Evolutionary conservation across 1,140 invertebrate genomes (phyloP).

Genomic region (Saccostrea cuccullata): DNA sequence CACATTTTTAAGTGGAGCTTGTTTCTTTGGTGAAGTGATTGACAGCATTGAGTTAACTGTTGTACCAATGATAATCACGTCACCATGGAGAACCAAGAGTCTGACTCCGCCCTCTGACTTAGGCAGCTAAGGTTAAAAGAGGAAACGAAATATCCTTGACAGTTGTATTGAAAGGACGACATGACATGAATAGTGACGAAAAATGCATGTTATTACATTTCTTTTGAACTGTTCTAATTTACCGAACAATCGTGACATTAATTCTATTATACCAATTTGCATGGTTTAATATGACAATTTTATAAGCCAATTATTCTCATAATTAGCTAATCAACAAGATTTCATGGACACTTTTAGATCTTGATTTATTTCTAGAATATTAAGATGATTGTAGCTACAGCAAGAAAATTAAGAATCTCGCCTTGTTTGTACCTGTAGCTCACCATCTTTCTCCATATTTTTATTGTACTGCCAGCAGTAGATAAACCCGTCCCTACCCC

Average conservation of each 20-base stretch:
- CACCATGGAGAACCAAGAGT: conserved; percentile 60
- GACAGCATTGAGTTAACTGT: conserved; percentile 73
- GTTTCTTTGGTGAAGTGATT: conserved; percentile 45
- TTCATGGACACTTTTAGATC: no score
- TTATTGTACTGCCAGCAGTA: conserved; percentile 69
- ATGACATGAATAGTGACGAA: not conserved
- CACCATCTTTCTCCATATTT: conserved; percentile 68
- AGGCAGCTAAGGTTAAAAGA: conserved; percentile 62
- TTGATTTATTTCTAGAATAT: no score
- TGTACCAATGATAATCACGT: conserved; percentile 68
- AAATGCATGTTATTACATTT: not conserved
- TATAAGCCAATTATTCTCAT: no score
- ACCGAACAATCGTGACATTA: no score
- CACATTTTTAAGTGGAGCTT: conserved; percentile 60
- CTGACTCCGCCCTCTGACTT: conserved; percentile 70
- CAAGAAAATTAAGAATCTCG: no score
- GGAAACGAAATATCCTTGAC: not conserved
- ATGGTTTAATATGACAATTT: no score
- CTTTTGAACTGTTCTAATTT: no score
- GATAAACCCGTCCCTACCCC: conserved; percentile 70
- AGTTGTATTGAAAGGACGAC: not conserved
- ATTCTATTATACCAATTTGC: no score
- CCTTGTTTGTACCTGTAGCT: conserved; percentile 57
- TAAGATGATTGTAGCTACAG: no score
- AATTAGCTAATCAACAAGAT: no score